Base-by-base conservation (phyloP, 1,140 invertebrate species). In the Leptoteleia sp. region DNA sequence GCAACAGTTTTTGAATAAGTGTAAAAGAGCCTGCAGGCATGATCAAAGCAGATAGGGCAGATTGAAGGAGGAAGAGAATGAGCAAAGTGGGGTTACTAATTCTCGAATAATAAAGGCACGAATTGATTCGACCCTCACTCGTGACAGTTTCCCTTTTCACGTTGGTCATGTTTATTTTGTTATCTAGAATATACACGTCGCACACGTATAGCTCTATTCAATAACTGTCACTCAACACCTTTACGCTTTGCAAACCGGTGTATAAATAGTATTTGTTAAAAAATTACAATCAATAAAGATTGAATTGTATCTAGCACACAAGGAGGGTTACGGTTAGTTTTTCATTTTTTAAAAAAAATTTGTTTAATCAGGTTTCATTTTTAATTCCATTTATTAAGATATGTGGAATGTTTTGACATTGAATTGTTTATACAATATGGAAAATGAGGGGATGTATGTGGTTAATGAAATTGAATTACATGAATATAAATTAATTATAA, bases 31-130 rank as follows among this genome's bases (percentile, higher is more conserved):
- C 67, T 50, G 61, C 22, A 78, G 75, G 61, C 67, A 35, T 61
- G 68, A 78, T 78, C 65, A 77, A 77, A 77, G 67, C 52, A 71
- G 75, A 77, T 78, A 50, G 55, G 59, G 65, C 43, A 43, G 61
- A 70, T 77, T 54, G 73, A 70, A 62, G 67, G 45, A 70, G 42
- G 50, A 55, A 59, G 76, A 64, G 71, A 71, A 72, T 45, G 62
- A 79, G 73, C 54, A 83, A 84, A 88, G 86, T 83, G 83, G 85
- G 87, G 87, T 87, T 87, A 88, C 88, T 88, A 88, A 88, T 89
- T 88, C 84, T 81, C 81, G 83, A 85, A 87, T 88, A 88, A 89
- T 88, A 87, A 88, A 88, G 85, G 86, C 81, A 86, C 84, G 84
- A 87, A 87, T 87, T 82, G 83, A 78, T 71, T 62, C 82, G 76